These are phyloP conservation scores for Zaprionus africanus DNA, from an alignment of 1,140 invertebrate species.

Conservation along the genomic window DNA sequence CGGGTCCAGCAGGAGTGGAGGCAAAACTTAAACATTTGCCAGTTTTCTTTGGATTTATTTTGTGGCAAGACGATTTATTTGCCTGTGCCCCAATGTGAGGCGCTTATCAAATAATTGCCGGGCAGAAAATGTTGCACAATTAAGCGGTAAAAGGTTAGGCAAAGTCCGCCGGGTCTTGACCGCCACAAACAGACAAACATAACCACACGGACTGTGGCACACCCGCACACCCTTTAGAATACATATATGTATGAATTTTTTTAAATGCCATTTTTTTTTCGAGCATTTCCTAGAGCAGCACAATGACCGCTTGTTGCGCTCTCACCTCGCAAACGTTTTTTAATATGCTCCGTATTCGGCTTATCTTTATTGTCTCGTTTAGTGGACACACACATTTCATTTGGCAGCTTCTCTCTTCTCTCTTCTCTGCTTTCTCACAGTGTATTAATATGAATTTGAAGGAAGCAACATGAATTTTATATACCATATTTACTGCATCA, in stretches of 20 bases:
- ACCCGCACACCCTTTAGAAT: slow-evolving; percentile 1
- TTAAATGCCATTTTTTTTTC: slow-evolving; percentile 28
- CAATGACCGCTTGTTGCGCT: slow-evolving; percentile 58
- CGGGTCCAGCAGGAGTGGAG: neutral
- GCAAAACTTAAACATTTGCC: slow-evolving; percentile 63
- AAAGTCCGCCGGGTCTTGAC: slow-evolving; percentile 29
- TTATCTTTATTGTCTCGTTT: slow-evolving; percentile 84
- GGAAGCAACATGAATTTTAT: neutral
- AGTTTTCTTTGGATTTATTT: slow-evolving; percentile 76
- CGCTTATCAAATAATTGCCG: slow-evolving; percentile 84
- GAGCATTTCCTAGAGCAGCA: slow-evolving; percentile 10
- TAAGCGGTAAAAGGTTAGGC: slow-evolving; percentile 70
- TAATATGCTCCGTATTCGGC: slow-evolving; percentile 59
- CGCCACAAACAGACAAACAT: slow-evolving; percentile 16
- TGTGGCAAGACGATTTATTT: slow-evolving; percentile 72
- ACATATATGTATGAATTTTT: slow-evolving; percentile 25
- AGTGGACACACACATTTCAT: slow-evolving; percentile 60
- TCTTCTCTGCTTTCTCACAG: slow-evolving; percentile 6
- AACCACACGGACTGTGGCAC: neutral
- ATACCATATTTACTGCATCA: neutral
- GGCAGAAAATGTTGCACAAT: slow-evolving; percentile 78
- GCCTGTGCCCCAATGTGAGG: slow-evolving; percentile 64
- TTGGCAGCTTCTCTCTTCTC: slow-evolving; percentile 25
- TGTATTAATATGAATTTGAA: neutral
- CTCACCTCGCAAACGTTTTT: slow-evolving; percentile 45